Evolutionary conservation across 2,113 vertebrate genomes (phyloP).

Genomic region (Mellivora capensis): DNA sequence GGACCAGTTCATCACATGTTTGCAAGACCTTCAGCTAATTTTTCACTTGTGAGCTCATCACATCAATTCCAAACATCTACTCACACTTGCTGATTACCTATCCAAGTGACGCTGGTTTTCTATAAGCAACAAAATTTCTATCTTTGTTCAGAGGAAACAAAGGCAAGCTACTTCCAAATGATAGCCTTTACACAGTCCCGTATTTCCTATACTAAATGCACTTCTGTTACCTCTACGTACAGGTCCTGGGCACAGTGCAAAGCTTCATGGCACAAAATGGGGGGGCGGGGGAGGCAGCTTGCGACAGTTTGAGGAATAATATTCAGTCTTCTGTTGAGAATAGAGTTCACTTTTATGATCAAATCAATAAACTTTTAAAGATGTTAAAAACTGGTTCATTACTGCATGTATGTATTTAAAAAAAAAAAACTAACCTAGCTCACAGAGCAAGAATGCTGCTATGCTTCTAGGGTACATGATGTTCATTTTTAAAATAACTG

Average conservation of each 20-base stretch:
- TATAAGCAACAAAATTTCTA: background rate
- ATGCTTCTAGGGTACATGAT: background rate
- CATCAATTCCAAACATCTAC: background rate
- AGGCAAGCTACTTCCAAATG: background rate
- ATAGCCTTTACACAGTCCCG: background rate
- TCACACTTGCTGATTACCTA: background rate
- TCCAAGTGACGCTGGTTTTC: background rate
- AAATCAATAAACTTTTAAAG: background rate
- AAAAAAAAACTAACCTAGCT: background rate
- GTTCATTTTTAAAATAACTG: background rate
- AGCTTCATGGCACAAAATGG: background rate
- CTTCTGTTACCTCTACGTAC: background rate
- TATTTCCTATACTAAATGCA: background rate
- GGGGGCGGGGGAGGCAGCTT: background rate
- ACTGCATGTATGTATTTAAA: background rate
- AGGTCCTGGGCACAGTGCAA: background rate
- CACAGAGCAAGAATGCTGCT: background rate
- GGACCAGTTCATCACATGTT: background rate
- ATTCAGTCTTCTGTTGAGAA: background rate
- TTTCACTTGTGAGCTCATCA: background rate
- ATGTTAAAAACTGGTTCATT: background rate
- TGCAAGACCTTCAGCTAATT: background rate
- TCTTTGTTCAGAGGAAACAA: background rate
- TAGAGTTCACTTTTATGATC: background rate
- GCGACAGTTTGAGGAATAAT: background rate